A percentile compares a stretch with the other conserved stretches of the same genome.
These are phyloP conservation scores for Struthidea cinerea DNA, from an alignment of 2,113 vertebrate genomes.

Conservation along the genomic window DNA sequence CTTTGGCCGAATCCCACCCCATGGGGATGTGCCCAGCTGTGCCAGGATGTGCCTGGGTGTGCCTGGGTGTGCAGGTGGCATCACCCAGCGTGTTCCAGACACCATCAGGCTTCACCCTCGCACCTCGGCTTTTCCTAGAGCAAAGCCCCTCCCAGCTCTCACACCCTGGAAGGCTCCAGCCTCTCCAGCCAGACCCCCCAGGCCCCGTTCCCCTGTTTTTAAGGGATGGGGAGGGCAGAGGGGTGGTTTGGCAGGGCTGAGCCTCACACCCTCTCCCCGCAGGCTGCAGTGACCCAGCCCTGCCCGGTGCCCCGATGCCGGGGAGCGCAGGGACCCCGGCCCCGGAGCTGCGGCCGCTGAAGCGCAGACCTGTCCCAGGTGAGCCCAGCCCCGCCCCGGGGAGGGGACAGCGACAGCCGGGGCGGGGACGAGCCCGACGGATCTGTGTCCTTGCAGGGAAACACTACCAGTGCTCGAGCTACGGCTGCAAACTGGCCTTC, in stretches of 20 bases:
- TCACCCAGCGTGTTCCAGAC: accelerated
- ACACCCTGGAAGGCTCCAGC: background rate
- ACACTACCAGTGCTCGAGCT: slow-evolving; percentile 74
- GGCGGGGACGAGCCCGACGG: background rate
- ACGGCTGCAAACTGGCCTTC: slow-evolving; percentile 75
- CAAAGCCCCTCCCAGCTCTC: background rate
- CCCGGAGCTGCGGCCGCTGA: slow-evolving; percentile 41
- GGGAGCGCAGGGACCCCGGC: background rate
- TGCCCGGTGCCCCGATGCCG: background rate
- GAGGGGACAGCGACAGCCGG: background rate
- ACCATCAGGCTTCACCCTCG: background rate
- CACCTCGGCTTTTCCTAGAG: background rate
- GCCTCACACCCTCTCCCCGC: background rate
- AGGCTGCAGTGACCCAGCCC: slow-evolving; percentile 6
- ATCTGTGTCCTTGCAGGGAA: slow-evolving; percentile 62
- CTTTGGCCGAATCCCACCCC: background rate
- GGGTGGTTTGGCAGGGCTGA: background rate
- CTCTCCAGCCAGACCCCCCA: background rate
- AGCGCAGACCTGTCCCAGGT: slow-evolving; percentile 55
- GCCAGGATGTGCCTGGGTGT: accelerated
- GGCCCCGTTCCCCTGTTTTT: accelerated
- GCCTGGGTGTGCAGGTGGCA: accelerated
- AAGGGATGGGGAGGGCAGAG: background rate
- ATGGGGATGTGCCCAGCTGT: background rate
- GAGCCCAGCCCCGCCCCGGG: background rate